Conservation (phyloP, 2,888 invertebrate genomes). For the Pseudococcus jackbeardsleyi region DNA sequence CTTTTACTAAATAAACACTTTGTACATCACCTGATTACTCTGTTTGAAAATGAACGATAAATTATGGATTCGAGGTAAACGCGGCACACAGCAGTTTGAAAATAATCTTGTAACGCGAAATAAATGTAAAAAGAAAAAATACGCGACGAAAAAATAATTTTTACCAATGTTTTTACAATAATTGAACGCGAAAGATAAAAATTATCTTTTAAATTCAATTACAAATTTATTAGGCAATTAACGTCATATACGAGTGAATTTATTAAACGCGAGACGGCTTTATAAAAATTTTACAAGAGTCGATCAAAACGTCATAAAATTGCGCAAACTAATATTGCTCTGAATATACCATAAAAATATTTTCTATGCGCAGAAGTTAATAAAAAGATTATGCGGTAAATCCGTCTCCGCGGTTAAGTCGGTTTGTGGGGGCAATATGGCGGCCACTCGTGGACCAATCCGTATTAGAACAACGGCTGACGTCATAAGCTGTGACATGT, state of each 20-base stretch:
- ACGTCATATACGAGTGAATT: conserved; percentile 58
- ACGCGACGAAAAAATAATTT: background rate
- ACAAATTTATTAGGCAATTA: conserved; percentile 61
- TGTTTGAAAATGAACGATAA: background rate
- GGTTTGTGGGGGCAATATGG: conserved; percentile 59
- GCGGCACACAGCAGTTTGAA: background rate
- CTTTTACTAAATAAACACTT: background rate
- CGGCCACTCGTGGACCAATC: conserved; percentile 64
- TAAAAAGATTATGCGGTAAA: conserved; percentile 65
- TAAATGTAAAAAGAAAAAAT: background rate
- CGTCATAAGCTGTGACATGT: conserved; percentile 63
- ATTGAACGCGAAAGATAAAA: background rate
- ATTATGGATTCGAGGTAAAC: background rate
- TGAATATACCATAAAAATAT: conserved; percentile 65
- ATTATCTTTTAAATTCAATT: conserved; percentile 55
- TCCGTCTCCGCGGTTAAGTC: conserved; percentile 58
- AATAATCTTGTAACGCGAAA: background rate
- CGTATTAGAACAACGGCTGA: conserved; percentile 63
- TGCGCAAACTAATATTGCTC: conserved; percentile 65
- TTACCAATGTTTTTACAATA: conserved; percentile 12
- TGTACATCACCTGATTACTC: background rate
- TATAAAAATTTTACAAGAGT: conserved; percentile 61
- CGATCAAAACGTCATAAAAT: conserved; percentile 65
- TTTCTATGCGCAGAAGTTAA: conserved; percentile 64
- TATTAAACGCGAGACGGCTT: conserved; percentile 62